phyloP scores from a whole-genome alignment of 2,113 vertebrate species.

The Ochotona curzoniae region DNA sequence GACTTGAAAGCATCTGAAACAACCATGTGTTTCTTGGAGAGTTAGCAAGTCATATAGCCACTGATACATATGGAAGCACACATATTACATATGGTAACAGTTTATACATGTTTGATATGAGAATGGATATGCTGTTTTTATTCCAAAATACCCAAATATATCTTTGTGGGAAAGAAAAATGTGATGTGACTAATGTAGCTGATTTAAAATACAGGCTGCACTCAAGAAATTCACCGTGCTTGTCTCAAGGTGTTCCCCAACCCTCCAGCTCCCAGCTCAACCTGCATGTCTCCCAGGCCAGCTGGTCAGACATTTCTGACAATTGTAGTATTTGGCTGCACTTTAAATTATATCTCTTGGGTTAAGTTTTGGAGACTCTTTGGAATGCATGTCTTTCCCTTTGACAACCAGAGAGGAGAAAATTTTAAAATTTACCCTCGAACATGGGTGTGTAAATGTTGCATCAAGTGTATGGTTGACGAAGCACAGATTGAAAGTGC shows the following conservation, averaged over 20 bases:
- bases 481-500: background rate
- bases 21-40: background rate
- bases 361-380: constrained; percentile 29
- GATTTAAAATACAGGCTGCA: background rate
- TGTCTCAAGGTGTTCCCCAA: background rate
- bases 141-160: background rate
- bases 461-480: background rate
- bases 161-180: constrained; percentile 32
- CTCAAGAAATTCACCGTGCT: background rate
- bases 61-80: background rate
- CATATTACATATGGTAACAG: background rate
- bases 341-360: background rate
- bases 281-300: background rate
- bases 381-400: background rate
- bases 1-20: background rate
- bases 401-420: background rate
- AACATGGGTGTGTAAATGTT: background rate
- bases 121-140: background rate
- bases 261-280: background rate
- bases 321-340: background rate
- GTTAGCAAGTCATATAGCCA: background rate
- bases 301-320: background rate
- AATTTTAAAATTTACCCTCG: background rate
- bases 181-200: background rate
- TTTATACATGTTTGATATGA: background rate